These are phyloP conservation scores for Polyommatus icarus DNA, from an alignment of 2,888 invertebrate genomes.

Conservation along the genomic window DNA sequence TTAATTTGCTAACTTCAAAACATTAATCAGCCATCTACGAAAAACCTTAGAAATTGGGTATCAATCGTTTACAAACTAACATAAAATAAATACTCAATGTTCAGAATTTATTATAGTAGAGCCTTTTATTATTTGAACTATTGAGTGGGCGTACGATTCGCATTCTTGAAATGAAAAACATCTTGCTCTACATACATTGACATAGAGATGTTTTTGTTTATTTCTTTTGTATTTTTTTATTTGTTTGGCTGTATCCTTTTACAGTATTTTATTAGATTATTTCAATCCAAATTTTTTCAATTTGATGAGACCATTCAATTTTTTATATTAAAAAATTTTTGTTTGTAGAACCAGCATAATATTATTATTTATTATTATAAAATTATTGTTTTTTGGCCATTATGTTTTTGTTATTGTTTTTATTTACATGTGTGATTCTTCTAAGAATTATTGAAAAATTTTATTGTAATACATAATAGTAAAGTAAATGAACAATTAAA, in stretches of 20 bases:
- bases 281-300: not conserved
- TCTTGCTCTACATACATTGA: not conserved
- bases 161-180: not conserved
- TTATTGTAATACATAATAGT: too few relatives aligned
- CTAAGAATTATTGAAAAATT: too few relatives aligned
- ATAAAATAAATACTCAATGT: not conserved
- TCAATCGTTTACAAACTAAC: not conserved
- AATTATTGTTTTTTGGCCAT: too few relatives aligned
- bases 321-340: too few relatives aligned
- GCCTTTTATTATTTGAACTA: not conserved
- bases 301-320: too few relatives aligned
- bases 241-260: not conserved
- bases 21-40: not conserved
- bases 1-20: too few relatives aligned
- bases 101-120: not conserved
- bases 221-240: not conserved
- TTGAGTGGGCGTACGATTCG: not conserved
- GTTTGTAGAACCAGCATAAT: too few relatives aligned
- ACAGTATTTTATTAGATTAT: too few relatives aligned
- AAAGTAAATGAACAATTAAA: not conserved
- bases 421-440: too few relatives aligned
- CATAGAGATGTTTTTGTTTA: not conserved
- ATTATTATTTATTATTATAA: too few relatives aligned
- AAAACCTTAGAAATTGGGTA: not conserved
- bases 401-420: too few relatives aligned